phyloP scores from a whole-genome alignment of 1,140 invertebrate species.

The Heliconius nattereri region DNA sequence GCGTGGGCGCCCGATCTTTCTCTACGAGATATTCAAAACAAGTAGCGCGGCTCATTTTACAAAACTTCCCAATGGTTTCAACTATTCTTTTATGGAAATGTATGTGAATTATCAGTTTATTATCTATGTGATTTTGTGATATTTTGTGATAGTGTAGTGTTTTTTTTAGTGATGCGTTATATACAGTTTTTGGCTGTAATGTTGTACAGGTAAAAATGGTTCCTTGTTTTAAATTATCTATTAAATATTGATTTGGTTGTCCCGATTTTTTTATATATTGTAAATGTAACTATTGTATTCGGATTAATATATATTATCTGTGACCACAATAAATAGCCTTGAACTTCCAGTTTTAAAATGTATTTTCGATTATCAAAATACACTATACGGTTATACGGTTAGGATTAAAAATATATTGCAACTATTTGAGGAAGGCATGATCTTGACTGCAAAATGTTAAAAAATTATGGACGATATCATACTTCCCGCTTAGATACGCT shows the following conservation, averaged over 20 bases:
- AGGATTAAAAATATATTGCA: too few relatives aligned
- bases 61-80: conserved; percentile 44
- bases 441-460: not conserved
- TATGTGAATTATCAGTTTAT: conserved; percentile 24
- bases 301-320: too few relatives aligned
- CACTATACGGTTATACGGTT: too few relatives aligned
- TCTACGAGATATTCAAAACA: conserved; percentile 69
- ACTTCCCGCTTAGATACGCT: not conserved
- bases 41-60: conserved; percentile 59
- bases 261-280: too few relatives aligned
- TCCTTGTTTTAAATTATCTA: not conserved
- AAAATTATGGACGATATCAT: not conserved
- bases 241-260: too few relatives aligned
- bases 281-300: too few relatives aligned
- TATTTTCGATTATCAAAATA: too few relatives aligned
- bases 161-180: conserved; percentile 56
- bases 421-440: too few relatives aligned
- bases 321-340: too few relatives aligned
- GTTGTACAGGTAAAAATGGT: conserved; percentile 57
- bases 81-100: conserved; percentile 42
- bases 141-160: conserved; percentile 34
- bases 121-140: not conserved
- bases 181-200: conserved; percentile 68
- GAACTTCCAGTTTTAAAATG: too few relatives aligned
- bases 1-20: conserved; percentile 73